Percentiles rank a stretch among this genome's conserved stretches.
Conservation (phyloP, 2,888 invertebrate species). For the Muschampia plurimacula region DNA sequence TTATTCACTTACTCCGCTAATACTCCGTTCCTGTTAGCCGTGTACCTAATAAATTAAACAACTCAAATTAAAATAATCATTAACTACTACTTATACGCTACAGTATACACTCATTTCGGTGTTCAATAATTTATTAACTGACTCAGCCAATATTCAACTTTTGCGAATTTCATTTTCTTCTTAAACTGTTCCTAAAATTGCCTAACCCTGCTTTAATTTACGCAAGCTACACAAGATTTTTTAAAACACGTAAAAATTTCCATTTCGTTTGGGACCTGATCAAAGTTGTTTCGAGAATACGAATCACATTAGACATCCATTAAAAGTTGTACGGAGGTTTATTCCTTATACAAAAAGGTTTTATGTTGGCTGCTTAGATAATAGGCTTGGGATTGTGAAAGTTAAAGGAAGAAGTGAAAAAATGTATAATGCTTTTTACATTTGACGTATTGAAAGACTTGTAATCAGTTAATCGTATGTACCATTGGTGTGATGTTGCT, state of each 20-base stretch:
- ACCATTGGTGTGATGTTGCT: no score
- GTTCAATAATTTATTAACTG: background rate
- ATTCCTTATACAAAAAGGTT: conserved; percentile 22
- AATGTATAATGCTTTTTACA: background rate
- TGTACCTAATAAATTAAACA: no score
- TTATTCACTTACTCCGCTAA: no score
- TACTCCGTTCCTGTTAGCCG: no score
- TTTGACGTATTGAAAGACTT: background rate
- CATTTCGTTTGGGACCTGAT: conserved; percentile 31
- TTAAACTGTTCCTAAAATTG: background rate
- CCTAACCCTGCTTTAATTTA: background rate
- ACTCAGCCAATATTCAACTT: no score
- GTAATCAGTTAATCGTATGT: no score
- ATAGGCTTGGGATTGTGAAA: conserved; percentile 11
- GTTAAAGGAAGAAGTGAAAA: background rate
- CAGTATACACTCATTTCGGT: no score
- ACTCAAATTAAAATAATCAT: no score
- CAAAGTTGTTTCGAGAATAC: conserved; percentile 23
- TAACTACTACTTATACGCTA: no score
- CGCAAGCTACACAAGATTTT: background rate
- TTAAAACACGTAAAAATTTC: conserved; percentile 18
- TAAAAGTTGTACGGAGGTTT: conserved; percentile 26
- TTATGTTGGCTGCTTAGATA: conserved; percentile 11
- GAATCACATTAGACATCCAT: conserved; percentile 35
- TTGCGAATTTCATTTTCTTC: background rate